Percentiles rank a stretch among this genome's conserved stretches.
Evolutionary conservation across 2,113 vertebrate species (phyloP).

Genomic region (Cryptomyrus ogoouensis): DNA sequence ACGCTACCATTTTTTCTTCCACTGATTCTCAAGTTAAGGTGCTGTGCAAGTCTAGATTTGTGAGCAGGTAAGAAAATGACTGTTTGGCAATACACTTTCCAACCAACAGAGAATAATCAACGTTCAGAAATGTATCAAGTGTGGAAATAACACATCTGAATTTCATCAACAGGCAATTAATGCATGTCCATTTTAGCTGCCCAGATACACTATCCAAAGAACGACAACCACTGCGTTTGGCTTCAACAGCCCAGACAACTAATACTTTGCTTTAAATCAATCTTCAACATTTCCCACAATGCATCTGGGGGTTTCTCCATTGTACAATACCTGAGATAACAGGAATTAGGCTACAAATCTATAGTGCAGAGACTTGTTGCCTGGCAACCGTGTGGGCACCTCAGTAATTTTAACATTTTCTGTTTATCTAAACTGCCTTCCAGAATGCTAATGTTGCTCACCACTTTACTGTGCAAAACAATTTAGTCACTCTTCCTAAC

Average conservation of each 20-base stretch:
- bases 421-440: constrained; percentile 64
- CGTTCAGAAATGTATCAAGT: constrained; percentile 24
- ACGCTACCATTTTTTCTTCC: background rate
- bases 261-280: constrained; percentile 52
- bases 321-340: constrained; percentile 66
- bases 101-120: constrained; percentile 25
- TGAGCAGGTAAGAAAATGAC: constrained; percentile 31
- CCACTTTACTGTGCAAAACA: constrained; percentile 37
- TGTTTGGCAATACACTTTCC: constrained; percentile 21
- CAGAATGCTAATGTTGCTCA: constrained; percentile 51
- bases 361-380: constrained; percentile 61
- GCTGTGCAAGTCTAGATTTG: background rate
- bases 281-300: constrained; percentile 55
- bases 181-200: constrained; percentile 22
- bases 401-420: constrained; percentile 61
- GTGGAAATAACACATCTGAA: constrained; percentile 19
- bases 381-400: constrained; percentile 70
- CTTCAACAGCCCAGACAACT: constrained; percentile 52
- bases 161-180: constrained; percentile 22
- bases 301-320: constrained; percentile 49
- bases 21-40: background rate
- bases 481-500: constrained; percentile 8
- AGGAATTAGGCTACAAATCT: constrained; percentile 52
- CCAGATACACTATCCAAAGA: constrained; percentile 43
- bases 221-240: constrained; percentile 46